Conservation (phyloP, 2,888 invertebrate species). For the Megaustenia siamemsis region DNA sequence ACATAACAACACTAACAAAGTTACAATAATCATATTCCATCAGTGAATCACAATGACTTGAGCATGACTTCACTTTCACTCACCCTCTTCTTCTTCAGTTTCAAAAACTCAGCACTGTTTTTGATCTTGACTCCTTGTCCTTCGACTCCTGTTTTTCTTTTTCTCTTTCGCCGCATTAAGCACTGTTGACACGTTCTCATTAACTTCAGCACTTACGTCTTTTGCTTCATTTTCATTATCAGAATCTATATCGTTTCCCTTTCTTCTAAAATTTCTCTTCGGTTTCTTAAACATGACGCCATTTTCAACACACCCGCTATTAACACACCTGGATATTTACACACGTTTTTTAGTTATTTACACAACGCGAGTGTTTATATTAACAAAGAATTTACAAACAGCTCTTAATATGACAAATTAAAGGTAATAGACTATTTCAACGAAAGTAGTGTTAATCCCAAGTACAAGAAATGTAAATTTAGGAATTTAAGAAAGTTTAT, state of each 20-base stretch:
- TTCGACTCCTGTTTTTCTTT: constrained; percentile 68
- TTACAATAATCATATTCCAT: background rate
- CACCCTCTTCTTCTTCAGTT: constrained; percentile 77
- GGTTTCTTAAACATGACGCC: constrained; percentile 93
- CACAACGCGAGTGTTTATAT: background rate
- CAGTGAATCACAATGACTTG: background rate
- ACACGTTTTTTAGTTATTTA: background rate
- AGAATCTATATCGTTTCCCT: constrained; percentile 76
- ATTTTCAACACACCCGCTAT: constrained; percentile 50
- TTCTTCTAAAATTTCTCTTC: constrained; percentile 87
- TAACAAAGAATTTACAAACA: background rate
- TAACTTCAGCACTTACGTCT: constrained; percentile 63
- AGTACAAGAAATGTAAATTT: too few species aligned
- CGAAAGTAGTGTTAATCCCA: too few species aligned
- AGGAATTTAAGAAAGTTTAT: too few species aligned
- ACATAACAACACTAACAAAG: background rate
- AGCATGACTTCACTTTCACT: background rate
- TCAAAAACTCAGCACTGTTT: constrained; percentile 88
- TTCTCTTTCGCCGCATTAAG: constrained; percentile 51
- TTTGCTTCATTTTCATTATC: constrained; percentile 79
- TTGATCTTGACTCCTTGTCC: constrained; percentile 61
- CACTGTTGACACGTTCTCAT: constrained; percentile 49
- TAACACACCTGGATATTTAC: background rate
- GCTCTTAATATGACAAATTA: too few species aligned
- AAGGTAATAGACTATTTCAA: too few species aligned